These are phyloP conservation scores for Listrodromus nycthemerus DNA, from an alignment of 2,888 invertebrate genomes.

Conservation along the genomic window DNA sequence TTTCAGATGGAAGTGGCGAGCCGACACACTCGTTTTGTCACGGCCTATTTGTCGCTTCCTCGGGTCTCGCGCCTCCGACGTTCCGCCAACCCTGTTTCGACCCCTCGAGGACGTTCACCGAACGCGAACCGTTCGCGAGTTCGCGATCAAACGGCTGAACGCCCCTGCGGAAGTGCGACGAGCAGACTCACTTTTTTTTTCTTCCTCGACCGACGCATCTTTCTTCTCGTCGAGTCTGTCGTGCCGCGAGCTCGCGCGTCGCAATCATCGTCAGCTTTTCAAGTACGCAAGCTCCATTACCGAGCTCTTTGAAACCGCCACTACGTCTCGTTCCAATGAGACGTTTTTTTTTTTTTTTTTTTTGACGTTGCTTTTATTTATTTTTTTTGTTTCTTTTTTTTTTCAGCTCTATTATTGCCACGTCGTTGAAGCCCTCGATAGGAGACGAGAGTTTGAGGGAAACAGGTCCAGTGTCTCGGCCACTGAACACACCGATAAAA, in stretches of 20 bases:
- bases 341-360: constrained; percentile 56
- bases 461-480: constrained; percentile 20
- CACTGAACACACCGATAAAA: constrained; percentile 12
- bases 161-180: constrained; percentile 79
- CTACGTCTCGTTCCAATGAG: constrained; percentile 68
- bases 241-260: constrained; percentile 39
- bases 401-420: constrained; percentile 74
- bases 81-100: not conserved
- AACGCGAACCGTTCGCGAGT: constrained; percentile 46
- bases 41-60: constrained; percentile 72
- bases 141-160: constrained; percentile 81
- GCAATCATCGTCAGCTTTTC: constrained; percentile 66
- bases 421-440: constrained; percentile 24
- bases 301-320: constrained; percentile 78
- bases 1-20: not conserved
- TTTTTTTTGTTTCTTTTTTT: constrained; percentile 1
- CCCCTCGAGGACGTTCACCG: constrained; percentile 29
- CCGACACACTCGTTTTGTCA: constrained; percentile 62
- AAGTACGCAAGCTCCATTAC: constrained; percentile 82
- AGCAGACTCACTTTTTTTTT: constrained; percentile 71
- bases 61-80: constrained; percentile 60
- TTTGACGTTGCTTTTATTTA: no score
- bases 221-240: constrained; percentile 62
- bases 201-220: constrained; percentile 58
- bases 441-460: constrained; percentile 8